Conservation (phyloP, 2,113 vertebrate species). For the Tragelaphus imberbis region DNA sequence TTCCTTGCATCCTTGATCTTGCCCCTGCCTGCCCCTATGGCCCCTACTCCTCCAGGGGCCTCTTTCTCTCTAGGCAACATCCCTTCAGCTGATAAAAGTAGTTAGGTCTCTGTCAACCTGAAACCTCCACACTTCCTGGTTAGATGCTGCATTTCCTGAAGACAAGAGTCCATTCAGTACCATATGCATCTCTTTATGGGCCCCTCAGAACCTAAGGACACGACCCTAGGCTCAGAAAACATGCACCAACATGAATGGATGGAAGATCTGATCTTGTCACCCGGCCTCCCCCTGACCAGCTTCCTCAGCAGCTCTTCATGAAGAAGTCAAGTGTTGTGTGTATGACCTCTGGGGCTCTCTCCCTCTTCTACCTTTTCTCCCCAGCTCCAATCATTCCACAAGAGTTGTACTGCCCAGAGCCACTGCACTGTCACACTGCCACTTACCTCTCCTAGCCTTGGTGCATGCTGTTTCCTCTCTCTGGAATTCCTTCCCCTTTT, state of each 20-base stretch:
- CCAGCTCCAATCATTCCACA: neutral
- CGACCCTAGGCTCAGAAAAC: neutral
- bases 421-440: accelerated
- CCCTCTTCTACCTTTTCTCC: neutral
- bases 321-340: neutral
- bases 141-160: neutral
- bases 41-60: neutral
- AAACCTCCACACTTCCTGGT: neutral
- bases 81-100: neutral
- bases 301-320: neutral
- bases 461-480: neutral
- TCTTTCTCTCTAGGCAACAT: neutral
- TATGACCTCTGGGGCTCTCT: neutral
- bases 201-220: neutral
- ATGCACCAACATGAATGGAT: neutral
- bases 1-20: neutral
- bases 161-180: neutral
- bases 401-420: neutral
- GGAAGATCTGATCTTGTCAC: neutral
- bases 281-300: accelerated
- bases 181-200: neutral
- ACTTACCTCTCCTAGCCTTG: neutral
- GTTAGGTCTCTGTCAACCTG: neutral
- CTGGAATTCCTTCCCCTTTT: neutral
- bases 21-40: neutral